Conservation (phyloP, 2,888 invertebrate genomes). For the Gortyna flavago region DNA sequence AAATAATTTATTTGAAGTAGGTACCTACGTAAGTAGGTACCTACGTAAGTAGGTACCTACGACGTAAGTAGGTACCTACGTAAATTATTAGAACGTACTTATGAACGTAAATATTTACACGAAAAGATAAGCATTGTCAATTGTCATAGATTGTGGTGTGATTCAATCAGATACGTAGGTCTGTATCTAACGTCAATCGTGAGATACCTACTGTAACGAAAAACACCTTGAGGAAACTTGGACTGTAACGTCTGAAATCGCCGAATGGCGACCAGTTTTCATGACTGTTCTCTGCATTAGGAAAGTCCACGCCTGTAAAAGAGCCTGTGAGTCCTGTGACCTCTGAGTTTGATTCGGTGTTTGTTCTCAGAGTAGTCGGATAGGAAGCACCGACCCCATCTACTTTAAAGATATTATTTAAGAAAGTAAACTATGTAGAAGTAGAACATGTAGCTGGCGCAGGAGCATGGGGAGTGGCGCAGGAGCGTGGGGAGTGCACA, state of each 20-base stretch:
- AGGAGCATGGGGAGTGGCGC: background rate
- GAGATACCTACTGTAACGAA: background rate
- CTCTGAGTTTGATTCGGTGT: background rate
- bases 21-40: too few species aligned
- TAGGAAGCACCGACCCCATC: background rate
- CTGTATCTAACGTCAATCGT: background rate
- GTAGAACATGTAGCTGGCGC: too few species aligned
- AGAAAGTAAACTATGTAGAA: background rate
- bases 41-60: too few species aligned
- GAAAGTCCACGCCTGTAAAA: too few species aligned
- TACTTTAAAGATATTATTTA: background rate
- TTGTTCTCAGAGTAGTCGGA: background rate
- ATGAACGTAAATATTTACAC: background rate
- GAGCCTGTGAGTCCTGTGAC: too few species aligned
- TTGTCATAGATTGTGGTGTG: background rate
- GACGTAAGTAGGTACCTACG: too few species aligned
- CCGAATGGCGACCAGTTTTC: background rate
- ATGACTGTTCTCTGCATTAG: background rate
- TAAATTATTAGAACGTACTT: background rate
- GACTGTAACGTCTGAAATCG: background rate
- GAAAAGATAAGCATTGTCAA: background rate
- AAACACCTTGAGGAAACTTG: too few species aligned
- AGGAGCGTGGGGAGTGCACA: background rate
- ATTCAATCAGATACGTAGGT: background rate
- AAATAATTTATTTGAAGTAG: background rate